Conservation (phyloP, 2,797 vertebrate species). For the Echiichthys vipera region DNA sequence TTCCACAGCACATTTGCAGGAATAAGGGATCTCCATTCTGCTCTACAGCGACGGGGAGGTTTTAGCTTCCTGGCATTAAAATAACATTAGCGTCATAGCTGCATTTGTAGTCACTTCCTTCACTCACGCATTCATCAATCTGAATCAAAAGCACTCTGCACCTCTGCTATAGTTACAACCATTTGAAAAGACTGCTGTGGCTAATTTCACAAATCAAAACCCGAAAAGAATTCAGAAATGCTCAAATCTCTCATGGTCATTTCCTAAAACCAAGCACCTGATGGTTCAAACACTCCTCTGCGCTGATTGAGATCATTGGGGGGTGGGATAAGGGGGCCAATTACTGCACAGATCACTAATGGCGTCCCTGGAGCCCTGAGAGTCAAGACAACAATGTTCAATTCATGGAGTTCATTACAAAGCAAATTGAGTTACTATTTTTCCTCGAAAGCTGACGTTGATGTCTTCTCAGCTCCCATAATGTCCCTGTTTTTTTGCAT, state of each 20-base stretch:
- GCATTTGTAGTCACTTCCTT: slow-evolving; percentile 4
- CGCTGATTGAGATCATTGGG: background rate
- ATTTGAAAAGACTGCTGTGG: background rate
- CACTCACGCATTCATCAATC: slow-evolving; percentile 6
- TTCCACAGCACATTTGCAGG: slow-evolving; percentile 48
- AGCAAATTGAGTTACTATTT: background rate
- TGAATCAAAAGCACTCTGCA: background rate
- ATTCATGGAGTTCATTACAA: background rate
- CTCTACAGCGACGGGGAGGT: slow-evolving; percentile 1
- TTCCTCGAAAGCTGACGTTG: background rate
- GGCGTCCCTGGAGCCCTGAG: background rate
- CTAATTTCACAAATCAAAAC: background rate
- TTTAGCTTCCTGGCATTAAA: background rate
- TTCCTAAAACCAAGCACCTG: background rate
- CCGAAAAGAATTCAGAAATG: background rate
- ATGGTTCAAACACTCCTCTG: background rate
- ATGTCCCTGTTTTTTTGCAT: slow-evolving; percentile 13
- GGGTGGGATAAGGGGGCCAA: background rate
- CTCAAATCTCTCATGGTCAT: background rate
- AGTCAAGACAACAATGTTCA: background rate
- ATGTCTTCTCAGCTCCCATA: slow-evolving; percentile 3
- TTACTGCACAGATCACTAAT: background rate
- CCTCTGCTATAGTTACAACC: background rate
- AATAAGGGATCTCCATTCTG: slow-evolving; percentile 24
- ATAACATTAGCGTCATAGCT: background rate